These are phyloP conservation scores for Clavelina lepadiformis DNA, from an alignment of 23 tunicate species.

Conservation along the genomic window DNA sequence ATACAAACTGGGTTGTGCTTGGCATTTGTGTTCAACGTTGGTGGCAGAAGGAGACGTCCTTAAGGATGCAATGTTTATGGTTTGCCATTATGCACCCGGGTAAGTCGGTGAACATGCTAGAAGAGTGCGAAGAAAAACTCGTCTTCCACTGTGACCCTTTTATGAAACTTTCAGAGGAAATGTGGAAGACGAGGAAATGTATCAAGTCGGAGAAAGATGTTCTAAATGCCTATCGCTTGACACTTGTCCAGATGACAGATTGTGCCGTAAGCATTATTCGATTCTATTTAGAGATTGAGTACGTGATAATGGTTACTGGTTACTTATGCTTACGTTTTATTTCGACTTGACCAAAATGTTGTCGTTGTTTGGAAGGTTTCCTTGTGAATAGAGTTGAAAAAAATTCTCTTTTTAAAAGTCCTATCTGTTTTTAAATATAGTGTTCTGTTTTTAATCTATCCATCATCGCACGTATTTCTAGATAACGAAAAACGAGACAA, in stretches of 20 bases:
- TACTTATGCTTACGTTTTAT: no score
- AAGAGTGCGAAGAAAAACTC: not conserved
- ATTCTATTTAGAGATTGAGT: no score
- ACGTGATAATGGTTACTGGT: no score
- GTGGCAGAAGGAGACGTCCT: conserved; percentile 14
- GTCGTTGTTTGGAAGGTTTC: no score
- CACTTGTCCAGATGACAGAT: conserved; percentile 59
- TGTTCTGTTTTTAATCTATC: not conserved
- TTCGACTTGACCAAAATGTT: no score
- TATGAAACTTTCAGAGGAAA: conserved; percentile 54
- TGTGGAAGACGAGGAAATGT: conserved; percentile 26
- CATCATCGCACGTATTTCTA: conserved; percentile 1
- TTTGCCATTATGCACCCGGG: conserved; percentile 96
- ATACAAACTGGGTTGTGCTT: conserved; percentile 87
- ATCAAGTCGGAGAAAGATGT: conserved; percentile 74
- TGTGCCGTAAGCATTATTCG: conserved; percentile 76
- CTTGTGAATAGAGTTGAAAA: no score
- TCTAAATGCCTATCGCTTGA: conserved; percentile 53
- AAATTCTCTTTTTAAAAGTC: not conserved
- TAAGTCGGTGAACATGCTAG: conserved; percentile 9
- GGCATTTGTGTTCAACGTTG: conserved; percentile 50
- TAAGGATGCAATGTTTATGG: conserved; percentile 63
- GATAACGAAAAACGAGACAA: conserved; percentile 38
- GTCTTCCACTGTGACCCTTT: not conserved
- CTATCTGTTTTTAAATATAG: not conserved